Base-by-base conservation (phyloP, 2,797 vertebrate genomes). In the Poliocrania exsul region DNA sequence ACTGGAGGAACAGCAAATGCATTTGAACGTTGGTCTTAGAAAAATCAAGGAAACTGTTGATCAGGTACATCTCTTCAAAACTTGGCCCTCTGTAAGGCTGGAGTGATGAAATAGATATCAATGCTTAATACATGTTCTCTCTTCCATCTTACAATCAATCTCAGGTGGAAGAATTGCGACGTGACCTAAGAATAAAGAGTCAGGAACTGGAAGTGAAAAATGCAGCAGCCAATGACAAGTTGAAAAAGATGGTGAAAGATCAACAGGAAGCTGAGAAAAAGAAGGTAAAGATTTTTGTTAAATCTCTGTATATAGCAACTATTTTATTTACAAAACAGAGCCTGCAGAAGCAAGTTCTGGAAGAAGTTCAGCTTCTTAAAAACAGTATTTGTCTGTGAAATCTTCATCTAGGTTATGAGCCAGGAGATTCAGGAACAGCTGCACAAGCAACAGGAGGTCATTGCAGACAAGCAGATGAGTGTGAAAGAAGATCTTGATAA, bases 221-320 rank as follows among this genome's bases (percentile, higher is more conserved):
- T 5, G 99, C 99, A 5, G 99, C 99, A 6, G 99, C 99, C 91
- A 99, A 99, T 15, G 99, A 99, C 97, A 99, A 99, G 96, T 97
- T 99, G 95, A 99, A 99, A 97, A 99, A 99, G 98, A 99, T 99
- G 99, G 99, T 99, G 78, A 99, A 99, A 96, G 99, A 99, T 97
- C 99, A 99, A 70, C 99, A 99, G 90, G 99, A 99, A 96, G 99
- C 99, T 0, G 99, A 99, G 84, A 99, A 99, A 98, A 99, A 99
- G 92, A 99, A 99, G 99, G 99, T 99, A 58, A 94, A 31, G 28
- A 7, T 5, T 8, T 17, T 18, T 31, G 12, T 87, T 83, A 51
- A 65, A 70, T 69, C 6, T 90, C 16, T 75, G 7, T 74, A 29
- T 12, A 4, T 33, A 40, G 5, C 42, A 54, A 44, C 20, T 85